These are phyloP conservation scores for Capitulum mitella DNA, from an alignment of 2,888 invertebrate genomes.

Conservation along the genomic window DNA sequence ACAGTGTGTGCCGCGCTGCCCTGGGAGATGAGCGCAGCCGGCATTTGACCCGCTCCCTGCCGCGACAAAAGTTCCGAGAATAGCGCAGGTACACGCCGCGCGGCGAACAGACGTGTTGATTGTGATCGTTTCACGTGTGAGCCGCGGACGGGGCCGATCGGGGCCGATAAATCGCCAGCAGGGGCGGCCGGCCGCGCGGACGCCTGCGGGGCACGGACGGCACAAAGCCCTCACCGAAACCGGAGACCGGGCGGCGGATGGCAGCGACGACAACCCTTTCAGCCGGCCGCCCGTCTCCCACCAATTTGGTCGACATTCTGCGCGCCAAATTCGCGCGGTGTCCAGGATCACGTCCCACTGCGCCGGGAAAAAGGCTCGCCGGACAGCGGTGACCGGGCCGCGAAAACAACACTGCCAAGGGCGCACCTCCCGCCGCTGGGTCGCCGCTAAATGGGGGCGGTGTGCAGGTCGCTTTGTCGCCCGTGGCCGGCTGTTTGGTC, in stretches of 20 bases:
- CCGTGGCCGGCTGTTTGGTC: background rate
- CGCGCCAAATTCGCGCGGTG: background rate
- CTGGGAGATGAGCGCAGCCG: no score
- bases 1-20: no score
- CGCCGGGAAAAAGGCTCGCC: background rate
- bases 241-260: background rate
- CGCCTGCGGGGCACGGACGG: background rate
- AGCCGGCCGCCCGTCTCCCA: conserved; percentile 3
- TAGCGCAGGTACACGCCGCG: background rate
- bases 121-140: conserved; percentile 6
- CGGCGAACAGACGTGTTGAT: background rate
- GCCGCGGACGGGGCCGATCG: background rate
- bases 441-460: background rate
- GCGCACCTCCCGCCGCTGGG: background rate
- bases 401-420: background rate
- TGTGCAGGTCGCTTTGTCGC: background rate
- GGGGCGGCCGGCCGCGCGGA: background rate
- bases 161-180: background rate
- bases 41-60: no score
- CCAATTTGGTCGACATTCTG: conserved; percentile 4
- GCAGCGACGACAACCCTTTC: background rate
- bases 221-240: background rate
- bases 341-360: conserved; percentile 9
- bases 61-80: no score
- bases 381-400: background rate